Conservation (phyloP, 2,888 invertebrate genomes). For the Leptogaster cylindrica region DNA sequence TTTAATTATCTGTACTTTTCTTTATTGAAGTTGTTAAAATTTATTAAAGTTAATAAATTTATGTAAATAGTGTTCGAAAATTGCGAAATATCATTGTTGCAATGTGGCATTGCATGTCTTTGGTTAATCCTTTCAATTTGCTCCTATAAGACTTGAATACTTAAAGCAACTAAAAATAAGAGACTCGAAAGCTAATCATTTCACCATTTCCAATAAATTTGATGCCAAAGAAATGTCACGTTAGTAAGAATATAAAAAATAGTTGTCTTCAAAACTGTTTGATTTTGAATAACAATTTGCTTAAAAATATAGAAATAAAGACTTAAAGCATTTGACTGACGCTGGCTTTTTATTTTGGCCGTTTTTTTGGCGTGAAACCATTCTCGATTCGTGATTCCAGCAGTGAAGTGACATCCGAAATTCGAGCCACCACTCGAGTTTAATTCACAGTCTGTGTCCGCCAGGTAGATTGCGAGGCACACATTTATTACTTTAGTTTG, state of each 20-base stretch:
- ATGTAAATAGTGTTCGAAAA: too few species aligned
- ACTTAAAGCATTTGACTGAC: conserved; percentile 48
- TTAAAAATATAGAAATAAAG: conserved; percentile 38
- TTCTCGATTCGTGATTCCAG: conserved; percentile 44
- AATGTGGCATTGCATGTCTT: too few species aligned
- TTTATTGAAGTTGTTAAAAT: too few species aligned
- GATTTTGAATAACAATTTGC: conserved; percentile 32
- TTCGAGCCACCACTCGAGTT: conserved; percentile 49
- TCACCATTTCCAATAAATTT: background rate
- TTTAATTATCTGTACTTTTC: too few species aligned
- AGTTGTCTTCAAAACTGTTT: conserved; percentile 16
- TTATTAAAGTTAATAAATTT: too few species aligned
- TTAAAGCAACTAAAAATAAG: too few species aligned
- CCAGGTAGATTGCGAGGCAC: conserved; percentile 49
- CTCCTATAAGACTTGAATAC: too few species aligned
- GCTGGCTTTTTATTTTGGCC: conserved; percentile 50
- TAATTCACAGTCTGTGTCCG: conserved; percentile 47
- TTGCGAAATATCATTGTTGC: too few species aligned
- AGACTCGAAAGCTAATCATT: too few species aligned
- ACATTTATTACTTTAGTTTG: conserved; percentile 31
- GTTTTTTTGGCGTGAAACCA: conserved; percentile 37
- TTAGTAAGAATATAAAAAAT: conserved; percentile 19
- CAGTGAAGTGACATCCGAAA: conserved; percentile 49
- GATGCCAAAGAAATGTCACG: conserved; percentile 17
- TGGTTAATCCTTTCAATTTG: too few species aligned